Evolutionary conservation across 2,113 vertebrate genomes (phyloP).

Genomic region (Bettongia penicillata): DNA sequence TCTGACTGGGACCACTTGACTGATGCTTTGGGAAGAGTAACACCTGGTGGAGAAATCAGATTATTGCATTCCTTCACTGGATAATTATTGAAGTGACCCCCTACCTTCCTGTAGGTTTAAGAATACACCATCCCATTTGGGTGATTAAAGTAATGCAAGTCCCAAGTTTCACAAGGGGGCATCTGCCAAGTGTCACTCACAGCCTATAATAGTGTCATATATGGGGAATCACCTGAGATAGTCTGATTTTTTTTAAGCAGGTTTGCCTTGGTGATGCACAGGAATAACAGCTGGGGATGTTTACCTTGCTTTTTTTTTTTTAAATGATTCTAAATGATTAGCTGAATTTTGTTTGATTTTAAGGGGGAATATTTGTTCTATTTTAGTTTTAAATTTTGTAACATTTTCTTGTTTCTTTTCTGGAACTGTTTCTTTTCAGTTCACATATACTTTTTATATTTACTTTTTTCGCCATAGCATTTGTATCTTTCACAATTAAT

Average conservation of each 20-base stretch:
- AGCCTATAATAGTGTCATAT: background rate
- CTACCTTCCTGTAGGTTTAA: background rate
- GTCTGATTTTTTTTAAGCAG: background rate
- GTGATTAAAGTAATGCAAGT: background rate
- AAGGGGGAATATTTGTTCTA: background rate
- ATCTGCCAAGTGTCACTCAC: background rate
- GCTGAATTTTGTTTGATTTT: background rate
- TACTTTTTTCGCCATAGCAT: background rate
- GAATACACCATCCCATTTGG: background rate
- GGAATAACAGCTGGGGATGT: background rate
- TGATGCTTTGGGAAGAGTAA: background rate
- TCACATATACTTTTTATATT: background rate
- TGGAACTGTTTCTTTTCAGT: background rate
- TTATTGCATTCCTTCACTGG: background rate
- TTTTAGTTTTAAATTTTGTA: background rate
- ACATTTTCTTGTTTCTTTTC: background rate
- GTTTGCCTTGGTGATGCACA: background rate
- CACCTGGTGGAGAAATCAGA: background rate
- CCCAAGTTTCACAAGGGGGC: background rate
- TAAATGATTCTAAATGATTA: background rate
- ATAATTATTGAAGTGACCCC: background rate
- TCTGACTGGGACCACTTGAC: background rate
- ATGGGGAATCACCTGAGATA: background rate
- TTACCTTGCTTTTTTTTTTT: background rate
- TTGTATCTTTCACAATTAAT: background rate